Evolutionary conservation across 2,113 vertebrate genomes (phyloP), one percentile per base, ranked within the genome.

Genomic region (Micronisus gabar): DNA sequence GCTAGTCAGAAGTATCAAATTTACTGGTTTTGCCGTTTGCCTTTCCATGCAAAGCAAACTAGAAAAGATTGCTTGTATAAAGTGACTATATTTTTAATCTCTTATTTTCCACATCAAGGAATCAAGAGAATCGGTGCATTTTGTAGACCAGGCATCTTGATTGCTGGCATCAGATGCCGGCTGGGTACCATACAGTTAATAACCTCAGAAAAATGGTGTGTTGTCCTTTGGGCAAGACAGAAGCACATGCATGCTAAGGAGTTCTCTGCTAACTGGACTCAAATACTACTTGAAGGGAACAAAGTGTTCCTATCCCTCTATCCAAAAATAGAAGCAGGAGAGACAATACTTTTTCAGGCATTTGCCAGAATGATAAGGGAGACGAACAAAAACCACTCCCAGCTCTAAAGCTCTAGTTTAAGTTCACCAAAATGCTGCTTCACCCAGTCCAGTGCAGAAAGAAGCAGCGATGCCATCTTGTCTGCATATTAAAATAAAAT

Each of bases 301-400:
- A 82, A 84, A 86, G 73, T 10, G 66, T 95, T 97, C 84, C 53
- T 58, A 95, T 38, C 53, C 62, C 58, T 90, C 70, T 67, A 62
- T 65, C 81, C 95, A 91, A 82, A 95, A 95, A 92, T 65, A 95
- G 94, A 89, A 86, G 48, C 53, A 47, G 43, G 82, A 88, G 82
- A 90, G 88, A 95, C 43, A 79, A 75, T 53, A 61, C 36, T 92
- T 59, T 56, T 89, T 74, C 41, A 75, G 30, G 27, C 70, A 41
- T 72, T 61, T 90, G 92, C 91, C 86, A 81, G 81, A 92, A 79
- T 10, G 94, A 91, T 96, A 95, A 81, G 70, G 65, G 48, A 87
- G 66, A 43, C 3, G 20, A 94, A 88, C 34, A 95, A 29, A 93
- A 93, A 2, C 13, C 76, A 65, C 88, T 79, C 73, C 81, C 55